A percentile compares a stretch with the other conserved stretches of the same genome.
These are phyloP conservation scores for Bombus balteatus DNA, from an alignment of 1,140 invertebrate genomes.

Conservation along the genomic window DNA sequence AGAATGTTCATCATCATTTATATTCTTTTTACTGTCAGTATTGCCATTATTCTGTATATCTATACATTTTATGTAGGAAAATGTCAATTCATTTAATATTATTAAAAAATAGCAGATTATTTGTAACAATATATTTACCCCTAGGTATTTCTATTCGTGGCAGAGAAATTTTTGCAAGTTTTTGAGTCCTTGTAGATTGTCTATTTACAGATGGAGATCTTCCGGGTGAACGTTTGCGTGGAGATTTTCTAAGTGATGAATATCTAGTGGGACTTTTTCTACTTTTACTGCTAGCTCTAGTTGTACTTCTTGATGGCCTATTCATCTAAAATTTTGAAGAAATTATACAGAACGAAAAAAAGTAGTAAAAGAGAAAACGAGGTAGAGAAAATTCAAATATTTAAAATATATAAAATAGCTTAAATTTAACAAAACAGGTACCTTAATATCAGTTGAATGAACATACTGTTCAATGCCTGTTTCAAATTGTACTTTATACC, in stretches of 20 bases:
- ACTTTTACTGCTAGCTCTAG: slow-evolving; percentile 56
- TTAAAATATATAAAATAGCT: background rate
- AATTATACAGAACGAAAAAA: background rate
- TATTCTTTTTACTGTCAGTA: slow-evolving; percentile 55
- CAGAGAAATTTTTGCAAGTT: slow-evolving; percentile 70
- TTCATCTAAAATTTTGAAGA: slow-evolving; percentile 59
- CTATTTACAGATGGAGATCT: slow-evolving; percentile 56
- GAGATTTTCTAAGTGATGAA: slow-evolving; percentile 68
- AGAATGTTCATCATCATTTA: slow-evolving; percentile 59
- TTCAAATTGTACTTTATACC: slow-evolving; percentile 71
- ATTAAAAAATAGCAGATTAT: background rate
- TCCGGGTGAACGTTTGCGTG: slow-evolving; percentile 66
- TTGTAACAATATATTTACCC: slow-evolving; percentile 53
- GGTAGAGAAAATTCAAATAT: background rate
- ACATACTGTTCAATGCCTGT: slow-evolving; percentile 68
- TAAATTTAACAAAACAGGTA: slow-evolving; percentile 39
- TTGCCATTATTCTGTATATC: slow-evolving; percentile 27
- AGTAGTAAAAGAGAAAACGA: too few relatives aligned
- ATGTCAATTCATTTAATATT: background rate
- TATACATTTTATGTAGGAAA: slow-evolving; percentile 15
- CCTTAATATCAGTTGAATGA: slow-evolving; percentile 70
- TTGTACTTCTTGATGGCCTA: slow-evolving; percentile 67
- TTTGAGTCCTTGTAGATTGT: slow-evolving; percentile 66
- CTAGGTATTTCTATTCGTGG: slow-evolving; percentile 67
- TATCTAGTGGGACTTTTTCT: slow-evolving; percentile 71